Base-by-base conservation (phyloP, 2,113 vertebrate species). In the Microtus oregoni region DNA sequence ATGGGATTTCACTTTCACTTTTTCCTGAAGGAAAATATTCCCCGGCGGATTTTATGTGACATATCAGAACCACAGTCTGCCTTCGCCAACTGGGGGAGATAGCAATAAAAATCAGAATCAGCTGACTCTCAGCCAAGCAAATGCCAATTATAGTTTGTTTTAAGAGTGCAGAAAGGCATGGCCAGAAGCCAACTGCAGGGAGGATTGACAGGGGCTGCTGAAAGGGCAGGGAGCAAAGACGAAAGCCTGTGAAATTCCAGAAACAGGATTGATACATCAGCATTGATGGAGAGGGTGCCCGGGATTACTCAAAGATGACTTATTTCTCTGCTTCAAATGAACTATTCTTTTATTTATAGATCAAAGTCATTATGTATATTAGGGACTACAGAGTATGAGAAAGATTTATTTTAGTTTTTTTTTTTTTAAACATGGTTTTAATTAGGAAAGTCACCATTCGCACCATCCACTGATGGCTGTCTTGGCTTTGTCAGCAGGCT, bases 1-100 rank as follows among this genome's bases (percentile, higher is more conserved):
- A 92, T 90, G 90, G 76, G 72, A 41, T 83, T 96, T 97, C 94
- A 85, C 92, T 98, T 98, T 98, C 94, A 72, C 95, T 98, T 97
- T 98, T 98, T 97, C 89, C 93, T 89, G 88, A 22, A 95, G 61
- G 17, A 95, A 97, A 96, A 75, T 61, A 96, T 90, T 94, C 7
- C 58, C 81, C 7, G 0, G 58, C 17, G 32, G 88, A 93, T 98
- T 96, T 55, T 3, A 61, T 86, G 79, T 97, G 96, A 97, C 32
- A 22, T 88, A 88, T 96, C 94, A 92, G 58, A 95, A 4, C 67
- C 44, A 17, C 35, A 2, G 30, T 81, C 95, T 79, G 83, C 93
- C 70, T 32, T 89, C 70, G 96, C 55, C 93, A 90, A 32, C 55
- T 28, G 85, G 30, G 90, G 52, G 91, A 65, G 82, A 93, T 73